Conservation (phyloP, 2,888 invertebrate genomes). For the Pseudanteris insignis region DNA sequence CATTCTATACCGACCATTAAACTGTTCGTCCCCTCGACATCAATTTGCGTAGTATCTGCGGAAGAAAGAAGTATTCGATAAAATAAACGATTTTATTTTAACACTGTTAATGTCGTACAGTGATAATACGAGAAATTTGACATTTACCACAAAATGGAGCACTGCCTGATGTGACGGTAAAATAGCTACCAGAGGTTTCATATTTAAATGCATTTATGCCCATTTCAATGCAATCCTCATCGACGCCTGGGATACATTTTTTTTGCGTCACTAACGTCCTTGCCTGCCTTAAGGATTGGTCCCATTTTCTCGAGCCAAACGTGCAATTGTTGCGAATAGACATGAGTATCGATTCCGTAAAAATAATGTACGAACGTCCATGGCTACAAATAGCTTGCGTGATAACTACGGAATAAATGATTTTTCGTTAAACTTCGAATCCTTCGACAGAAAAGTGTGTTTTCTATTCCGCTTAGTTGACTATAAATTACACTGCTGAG, state of each 20-base stretch:
- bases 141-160: conserved; percentile 71
- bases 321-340: conserved; percentile 64
- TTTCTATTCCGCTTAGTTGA: too few species aligned
- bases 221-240: conserved; percentile 69
- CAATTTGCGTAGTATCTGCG: too few species aligned
- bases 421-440: too few species aligned
- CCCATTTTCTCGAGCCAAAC: conserved; percentile 70
- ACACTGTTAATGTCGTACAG: too few species aligned
- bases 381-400: conserved; percentile 74
- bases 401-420: too few species aligned
- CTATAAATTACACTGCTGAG: too few species aligned
- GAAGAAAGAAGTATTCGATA: too few species aligned
- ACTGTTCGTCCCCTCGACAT: too few species aligned
- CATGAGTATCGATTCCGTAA: conserved; percentile 70
- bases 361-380: conserved; percentile 71
- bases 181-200: conserved; percentile 68
- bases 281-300: conserved; percentile 68
- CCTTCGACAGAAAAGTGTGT: too few species aligned
- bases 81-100: too few species aligned
- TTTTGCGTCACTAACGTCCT: conserved; percentile 64
- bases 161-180: conserved; percentile 68
- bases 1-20: too few species aligned
- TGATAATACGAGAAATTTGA: too few species aligned
- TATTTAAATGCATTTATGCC: conserved; percentile 67
- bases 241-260: conserved; percentile 44